A percentile compares a stretch with the other conserved stretches of the same genome.
Evolutionary conservation across 2,888 invertebrate species (phyloP).

Genomic region (Branchipolynoe longqiensis): DNA sequence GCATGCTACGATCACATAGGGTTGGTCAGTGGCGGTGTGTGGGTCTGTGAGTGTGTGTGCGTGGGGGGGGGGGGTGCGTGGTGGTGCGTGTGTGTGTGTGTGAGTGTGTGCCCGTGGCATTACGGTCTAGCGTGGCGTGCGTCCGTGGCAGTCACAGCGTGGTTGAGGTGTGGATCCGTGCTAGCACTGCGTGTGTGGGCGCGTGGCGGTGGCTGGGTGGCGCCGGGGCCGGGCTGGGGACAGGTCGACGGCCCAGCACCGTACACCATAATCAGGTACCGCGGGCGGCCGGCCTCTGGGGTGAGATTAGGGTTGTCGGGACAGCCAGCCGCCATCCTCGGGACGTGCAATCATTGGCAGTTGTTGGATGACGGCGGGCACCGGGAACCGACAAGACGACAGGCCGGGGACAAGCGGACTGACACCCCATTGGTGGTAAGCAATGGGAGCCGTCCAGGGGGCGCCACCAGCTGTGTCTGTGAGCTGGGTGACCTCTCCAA

Average conservation of each 20-base stretch:
- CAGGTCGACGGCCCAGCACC: background rate
- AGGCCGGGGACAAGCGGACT: background rate
- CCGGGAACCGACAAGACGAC: slow-evolving; percentile 15
- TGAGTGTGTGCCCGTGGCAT: no score
- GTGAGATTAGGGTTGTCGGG: slow-evolving; percentile 37
- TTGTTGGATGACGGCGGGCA: slow-evolving; percentile 3
- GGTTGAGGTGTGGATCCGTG: no score
- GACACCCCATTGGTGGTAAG: slow-evolving; percentile 8
- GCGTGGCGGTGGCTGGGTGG: background rate
- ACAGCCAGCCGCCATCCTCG: slow-evolving; percentile 6
- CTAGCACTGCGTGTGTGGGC: no score
- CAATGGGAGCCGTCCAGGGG: background rate
- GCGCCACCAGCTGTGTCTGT: slow-evolving; percentile 2
- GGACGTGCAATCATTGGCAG: slow-evolving; percentile 9
- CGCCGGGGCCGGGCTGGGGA: background rate
- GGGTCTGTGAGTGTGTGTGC: no score
- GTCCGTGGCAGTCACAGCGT: no score
- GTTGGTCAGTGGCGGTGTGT: no score
- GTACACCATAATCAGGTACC: background rate
- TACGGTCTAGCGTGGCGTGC: no score
- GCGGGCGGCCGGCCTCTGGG: slow-evolving; percentile 11
- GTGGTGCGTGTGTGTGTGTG: no score
- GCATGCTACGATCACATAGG: no score
- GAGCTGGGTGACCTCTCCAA: no score
- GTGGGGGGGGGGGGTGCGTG: no score